Evolutionary conservation across 2,888 invertebrate species (phyloP).

Genomic region (Trichogramma evanescens): DNA sequence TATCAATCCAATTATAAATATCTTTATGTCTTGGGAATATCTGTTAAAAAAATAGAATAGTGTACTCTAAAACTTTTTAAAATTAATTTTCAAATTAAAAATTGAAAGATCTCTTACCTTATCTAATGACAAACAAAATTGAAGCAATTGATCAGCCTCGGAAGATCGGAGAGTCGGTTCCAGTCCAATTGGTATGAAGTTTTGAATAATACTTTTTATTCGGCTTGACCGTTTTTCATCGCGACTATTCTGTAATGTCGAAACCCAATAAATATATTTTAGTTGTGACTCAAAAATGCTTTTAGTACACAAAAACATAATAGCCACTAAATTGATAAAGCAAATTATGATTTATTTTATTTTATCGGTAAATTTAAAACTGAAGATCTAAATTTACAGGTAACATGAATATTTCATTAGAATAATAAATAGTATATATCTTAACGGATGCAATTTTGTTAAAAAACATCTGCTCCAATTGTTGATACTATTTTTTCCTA

Average conservation of each 20-base stretch:
- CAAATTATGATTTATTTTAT: neutral
- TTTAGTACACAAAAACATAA: neutral
- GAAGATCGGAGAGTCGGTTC: conserved; percentile 39
- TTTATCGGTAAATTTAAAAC: neutral
- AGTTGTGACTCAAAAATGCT: neutral
- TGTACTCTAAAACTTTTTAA: neutral
- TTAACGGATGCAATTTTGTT: neutral
- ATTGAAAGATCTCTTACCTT: conserved; percentile 35
- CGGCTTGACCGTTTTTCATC: conserved; percentile 43
- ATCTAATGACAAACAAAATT: conserved; percentile 45
- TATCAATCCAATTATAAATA: conserved; percentile 44
- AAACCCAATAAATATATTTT: neutral
- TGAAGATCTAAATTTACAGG: neutral
- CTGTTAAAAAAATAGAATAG: conserved; percentile 27
- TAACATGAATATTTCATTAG: neutral
- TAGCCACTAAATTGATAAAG: no score
- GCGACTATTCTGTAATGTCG: conserved; percentile 38
- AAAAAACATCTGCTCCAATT: no score
- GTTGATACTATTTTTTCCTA: no score
- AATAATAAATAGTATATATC: neutral
- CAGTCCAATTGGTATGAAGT: conserved; percentile 45
- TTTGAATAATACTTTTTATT: conserved; percentile 43
- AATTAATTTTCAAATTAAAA: neutral
- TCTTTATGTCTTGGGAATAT: conserved; percentile 47
- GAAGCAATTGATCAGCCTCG: conserved; percentile 45